These are phyloP conservation scores for Pelvicachromis taeniatus DNA, from an alignment of 2,113 vertebrate genomes.

Conservation along the genomic window DNA sequence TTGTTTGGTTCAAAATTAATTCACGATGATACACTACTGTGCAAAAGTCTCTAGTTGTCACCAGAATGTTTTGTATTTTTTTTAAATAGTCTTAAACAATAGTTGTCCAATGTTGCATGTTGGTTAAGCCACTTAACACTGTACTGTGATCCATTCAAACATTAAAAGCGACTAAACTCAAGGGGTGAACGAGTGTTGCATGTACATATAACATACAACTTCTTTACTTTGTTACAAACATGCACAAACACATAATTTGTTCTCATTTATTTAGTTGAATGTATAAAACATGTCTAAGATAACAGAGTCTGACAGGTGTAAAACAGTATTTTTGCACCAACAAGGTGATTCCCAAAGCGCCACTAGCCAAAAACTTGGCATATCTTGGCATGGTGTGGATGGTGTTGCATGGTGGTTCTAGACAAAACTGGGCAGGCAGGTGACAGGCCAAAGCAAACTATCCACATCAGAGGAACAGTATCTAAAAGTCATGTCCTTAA, in stretches of 20 bases:
- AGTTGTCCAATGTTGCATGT: rapidly evolving
- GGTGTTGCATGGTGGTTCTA: not conserved
- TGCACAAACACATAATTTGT: not conserved
- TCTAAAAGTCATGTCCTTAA: not conserved
- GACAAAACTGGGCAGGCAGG: not conserved
- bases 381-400: not conserved
- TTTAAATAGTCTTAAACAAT: not conserved
- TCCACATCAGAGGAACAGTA: not conserved
- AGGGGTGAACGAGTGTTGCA: not conserved
- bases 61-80: not conserved
- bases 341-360: not conserved
- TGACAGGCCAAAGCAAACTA: not conserved
- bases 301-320: not conserved
- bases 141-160: not conserved
- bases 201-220: not conserved
- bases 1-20: not conserved
- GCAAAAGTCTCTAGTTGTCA: too few relatives aligned
- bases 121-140: not conserved
- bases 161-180: not conserved
- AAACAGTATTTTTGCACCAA: not conserved
- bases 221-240: not conserved
- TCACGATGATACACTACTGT: not conserved
- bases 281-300: not conserved
- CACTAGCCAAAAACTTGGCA: not conserved
- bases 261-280: not conserved